Base-by-base conservation (phyloP, 2,113 vertebrate genomes). In the Carassius auratus region DNA sequence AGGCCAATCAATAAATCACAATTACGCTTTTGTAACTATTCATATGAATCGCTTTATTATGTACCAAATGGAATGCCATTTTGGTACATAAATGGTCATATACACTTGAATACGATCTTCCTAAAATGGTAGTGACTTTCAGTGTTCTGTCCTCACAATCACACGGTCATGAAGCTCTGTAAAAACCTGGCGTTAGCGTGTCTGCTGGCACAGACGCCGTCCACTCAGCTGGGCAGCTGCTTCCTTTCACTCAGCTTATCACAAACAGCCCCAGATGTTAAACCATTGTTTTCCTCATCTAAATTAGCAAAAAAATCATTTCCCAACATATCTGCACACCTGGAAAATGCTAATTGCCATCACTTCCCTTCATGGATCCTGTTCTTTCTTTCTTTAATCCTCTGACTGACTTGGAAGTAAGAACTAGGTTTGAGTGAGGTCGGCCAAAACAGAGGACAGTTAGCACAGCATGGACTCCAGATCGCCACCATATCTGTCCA, bases 261-360 rank as follows among this genome's bases (percentile, higher is more conserved):
- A 64, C 15, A 48, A 50, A 66, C 62, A 66, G 12, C 38, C 62
- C 62, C 42, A 68, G 79, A 81, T 38, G 3, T 68, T 64, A 52
- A 68, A 66, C n/a, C 62, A 68, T 13, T 33, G 23, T 23, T 81
- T 52, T 50, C 23, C 62, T 52, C 62, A 69, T 81, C 64, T 69
- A 33, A 69, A 81, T 81, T 55, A 81, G 45, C 64, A 69, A 81
- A 81, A 81, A 26, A 33, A 30, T 69, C 14, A 76, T 52, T 55
- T 81, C 13, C 23, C n/a, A 45, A 48, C 1, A 8, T 48, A 4
- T 81, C 78, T 48, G 1, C 38, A 26, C 78, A 66, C 78, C 59
- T 81, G 59, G 78, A 81, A 81, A 50, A 81, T 81, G 15, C 45
- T 36, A 81, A 36, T 15, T 0, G 15, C 8, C 23, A 33, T 52